Percentiles rank a stretch among this genome's conserved stretches.
phyloP scores from a whole-genome alignment of 2,113 vertebrate species.

The Phaethornis superciliosus region DNA sequence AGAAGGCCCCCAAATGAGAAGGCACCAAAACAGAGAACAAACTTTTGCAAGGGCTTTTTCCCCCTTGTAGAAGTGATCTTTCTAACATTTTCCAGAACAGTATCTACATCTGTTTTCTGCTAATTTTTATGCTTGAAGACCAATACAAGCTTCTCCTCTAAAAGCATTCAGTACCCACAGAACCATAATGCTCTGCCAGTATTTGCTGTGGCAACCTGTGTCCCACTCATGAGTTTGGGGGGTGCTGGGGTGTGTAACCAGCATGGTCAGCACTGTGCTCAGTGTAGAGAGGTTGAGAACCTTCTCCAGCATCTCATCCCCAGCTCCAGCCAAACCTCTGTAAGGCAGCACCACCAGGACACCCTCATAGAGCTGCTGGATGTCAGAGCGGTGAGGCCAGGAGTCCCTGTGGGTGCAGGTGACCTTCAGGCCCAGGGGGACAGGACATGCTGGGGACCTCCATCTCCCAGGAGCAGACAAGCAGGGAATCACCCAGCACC shows the following conservation, averaged over 20 bases:
- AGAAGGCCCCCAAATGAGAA: background rate
- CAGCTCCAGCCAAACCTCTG: background rate
- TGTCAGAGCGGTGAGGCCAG: background rate
- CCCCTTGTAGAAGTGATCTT: background rate
- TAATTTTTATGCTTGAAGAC: background rate
- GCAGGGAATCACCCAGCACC: background rate
- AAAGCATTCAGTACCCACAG: background rate
- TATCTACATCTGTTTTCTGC: background rate
- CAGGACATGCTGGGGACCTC: too few relatives aligned
- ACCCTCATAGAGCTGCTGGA: background rate
- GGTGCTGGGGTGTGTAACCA: background rate
- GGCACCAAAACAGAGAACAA: background rate
- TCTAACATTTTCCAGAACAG: background rate
- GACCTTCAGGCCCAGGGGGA: background rate
- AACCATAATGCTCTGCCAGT: background rate
- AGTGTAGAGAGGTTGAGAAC: too few relatives aligned
- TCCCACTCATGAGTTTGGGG: background rate
- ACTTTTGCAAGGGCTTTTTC: background rate
- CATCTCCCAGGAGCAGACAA: background rate
- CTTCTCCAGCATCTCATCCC: background rate
- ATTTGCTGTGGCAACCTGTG: background rate
- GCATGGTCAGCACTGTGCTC: rapidly evolving
- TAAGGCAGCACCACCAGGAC: background rate
- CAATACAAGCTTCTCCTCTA: background rate
- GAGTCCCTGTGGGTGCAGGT: background rate